Conservation (phyloP, 2,888 invertebrate species). For the Drosophila bunnanda region DNA sequence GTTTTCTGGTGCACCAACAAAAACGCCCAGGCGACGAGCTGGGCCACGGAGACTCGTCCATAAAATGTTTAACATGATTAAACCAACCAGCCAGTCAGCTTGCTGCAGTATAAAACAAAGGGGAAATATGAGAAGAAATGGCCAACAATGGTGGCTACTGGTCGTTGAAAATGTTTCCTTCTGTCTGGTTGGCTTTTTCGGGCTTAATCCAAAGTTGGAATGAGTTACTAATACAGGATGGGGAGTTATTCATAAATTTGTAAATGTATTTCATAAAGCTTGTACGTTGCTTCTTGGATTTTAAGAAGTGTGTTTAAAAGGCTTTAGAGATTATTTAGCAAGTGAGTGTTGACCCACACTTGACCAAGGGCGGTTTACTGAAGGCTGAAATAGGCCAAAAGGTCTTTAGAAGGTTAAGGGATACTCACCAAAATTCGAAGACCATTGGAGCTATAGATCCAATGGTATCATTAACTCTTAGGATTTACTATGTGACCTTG, state of each 20-base stretch:
- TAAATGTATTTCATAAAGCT: not conserved
- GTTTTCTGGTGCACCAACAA: constrained; percentile 78
- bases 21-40: constrained; percentile 43
- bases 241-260: not conserved
- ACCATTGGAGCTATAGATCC: no score
- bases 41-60: constrained; percentile 39
- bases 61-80: constrained; percentile 80
- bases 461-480: not conserved
- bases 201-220: not conserved
- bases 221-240: not conserved
- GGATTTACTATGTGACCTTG: not conserved
- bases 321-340: not conserved
- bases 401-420: no score
- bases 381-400: no score
- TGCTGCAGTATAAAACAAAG: constrained; percentile 53
- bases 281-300: no score
- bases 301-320: not conserved
- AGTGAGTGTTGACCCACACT: not conserved
- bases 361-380: not conserved
- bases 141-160: constrained; percentile 9
- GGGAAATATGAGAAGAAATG: constrained; percentile 10
- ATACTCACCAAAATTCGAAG: no score
- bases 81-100: constrained; percentile 42
- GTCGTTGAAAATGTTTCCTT: not conserved
- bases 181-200: not conserved